These are phyloP conservation scores for Smittia sp. DNA, from an alignment of 2,888 invertebrate genomes.

Conservation along the genomic window DNA sequence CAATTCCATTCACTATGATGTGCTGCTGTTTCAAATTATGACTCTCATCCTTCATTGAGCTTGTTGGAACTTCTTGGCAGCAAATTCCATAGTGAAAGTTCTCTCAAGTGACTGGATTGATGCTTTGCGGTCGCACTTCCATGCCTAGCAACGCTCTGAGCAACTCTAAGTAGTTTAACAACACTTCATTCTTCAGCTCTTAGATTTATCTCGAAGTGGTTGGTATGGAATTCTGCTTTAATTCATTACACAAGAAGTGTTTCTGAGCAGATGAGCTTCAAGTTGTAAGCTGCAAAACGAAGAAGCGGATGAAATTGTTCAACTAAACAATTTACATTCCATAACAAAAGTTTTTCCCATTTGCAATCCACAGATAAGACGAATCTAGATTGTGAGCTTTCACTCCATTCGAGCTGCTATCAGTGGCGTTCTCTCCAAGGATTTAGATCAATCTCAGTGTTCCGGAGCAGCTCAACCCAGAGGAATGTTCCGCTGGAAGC, in stretches of 20 bases:
- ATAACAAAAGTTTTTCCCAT: neutral
- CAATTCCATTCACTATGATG: constrained; percentile 17
- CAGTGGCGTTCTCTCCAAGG: neutral
- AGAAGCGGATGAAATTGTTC: constrained; percentile 2
- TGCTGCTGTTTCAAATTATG: neutral
- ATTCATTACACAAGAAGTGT: neutral
- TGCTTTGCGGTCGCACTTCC: no score
- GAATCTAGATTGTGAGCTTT: neutral
- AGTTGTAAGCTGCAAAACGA: neutral
- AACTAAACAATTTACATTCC: constrained; percentile 6
- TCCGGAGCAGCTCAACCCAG: neutral
- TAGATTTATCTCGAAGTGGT: neutral
- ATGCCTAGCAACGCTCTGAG: no score
- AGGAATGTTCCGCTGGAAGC: neutral
- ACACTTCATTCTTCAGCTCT: neutral
- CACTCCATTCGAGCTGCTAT: neutral
- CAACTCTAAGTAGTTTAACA: no score
- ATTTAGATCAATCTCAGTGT: neutral
- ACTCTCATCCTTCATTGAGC: neutral
- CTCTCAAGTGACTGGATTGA: no score
- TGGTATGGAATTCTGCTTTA: neutral
- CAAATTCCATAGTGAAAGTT: no score
- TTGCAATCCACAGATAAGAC: neutral
- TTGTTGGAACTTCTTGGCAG: no score
- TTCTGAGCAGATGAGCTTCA: neutral